Base-by-base conservation (phyloP, 2,888 invertebrate species). In the Lasioglossum vierecki region DNA sequence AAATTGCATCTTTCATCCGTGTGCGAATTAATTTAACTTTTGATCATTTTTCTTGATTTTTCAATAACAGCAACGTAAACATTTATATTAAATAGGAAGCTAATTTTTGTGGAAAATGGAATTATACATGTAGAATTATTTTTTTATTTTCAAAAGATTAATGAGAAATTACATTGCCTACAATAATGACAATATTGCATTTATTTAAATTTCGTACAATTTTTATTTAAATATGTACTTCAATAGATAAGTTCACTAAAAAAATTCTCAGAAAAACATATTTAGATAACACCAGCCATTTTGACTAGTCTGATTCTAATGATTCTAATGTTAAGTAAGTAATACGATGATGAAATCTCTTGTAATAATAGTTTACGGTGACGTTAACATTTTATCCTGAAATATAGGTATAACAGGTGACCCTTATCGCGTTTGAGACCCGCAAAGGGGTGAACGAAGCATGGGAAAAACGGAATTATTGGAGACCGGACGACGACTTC, bases 391-490 rank as follows among this genome's bases (percentile, higher is more conserved):
- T 57, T 57, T 57, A n/a, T 57, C 57, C 9, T 57, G n/a, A n/a
- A 57, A 9, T n/a, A 1, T 11, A 11, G n/a, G 3, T n/a, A 18
- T 30, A 41, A 39, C n/a, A 2, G 74, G 66, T 13, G 60, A 68
- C n/a, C 76, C 76, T 90, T 88, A 88, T 81, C 81, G 72, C 72
- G 60, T 88, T 15, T 46, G 79, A 22, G 26, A 68, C 46, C 71
- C 39, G 66, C 76, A 78, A 90, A 88, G 79, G 63, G 76, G 75
- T 74, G 81, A 68, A 81, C 76, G 76, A 79, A 70, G 60, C 71
- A n/a, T 9, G 18, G 44, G 35, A 46, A 57, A 68, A 80, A 80
- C 76, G 83, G 88, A 88, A 88, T 88, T 90, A 89, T 88, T 77
- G 82, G 77, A 63, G 70, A 81, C 18, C 63, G 68, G 22, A 39